phyloP scores from a whole-genome alignment of 35 echinoderm and acorn worm genomes.

The Apostichopus parvimensis region DNA sequence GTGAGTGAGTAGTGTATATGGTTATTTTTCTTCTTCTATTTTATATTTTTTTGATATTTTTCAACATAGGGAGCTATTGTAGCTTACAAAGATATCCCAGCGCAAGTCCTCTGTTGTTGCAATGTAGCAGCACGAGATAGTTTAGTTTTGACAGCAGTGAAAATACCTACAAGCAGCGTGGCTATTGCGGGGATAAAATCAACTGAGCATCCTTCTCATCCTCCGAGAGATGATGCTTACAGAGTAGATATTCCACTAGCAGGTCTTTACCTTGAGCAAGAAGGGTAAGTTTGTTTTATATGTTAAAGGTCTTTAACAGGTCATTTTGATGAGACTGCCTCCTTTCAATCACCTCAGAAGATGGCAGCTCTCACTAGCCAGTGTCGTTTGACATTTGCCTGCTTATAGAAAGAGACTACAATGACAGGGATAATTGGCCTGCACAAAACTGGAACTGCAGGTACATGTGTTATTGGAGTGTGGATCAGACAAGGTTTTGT shows the following conservation, averaged over 20 bases:
- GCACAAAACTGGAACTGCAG: too few relatives aligned
- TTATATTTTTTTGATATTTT: not conserved
- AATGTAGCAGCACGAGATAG: not conserved
- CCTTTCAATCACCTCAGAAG: too few relatives aligned
- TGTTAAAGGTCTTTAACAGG: too few relatives aligned
- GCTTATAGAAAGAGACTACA: too few relatives aligned
- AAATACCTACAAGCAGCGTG: not conserved
- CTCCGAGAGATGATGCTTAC: not conserved
- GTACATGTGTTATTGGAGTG: too few relatives aligned
- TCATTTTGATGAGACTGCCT: too few relatives aligned
- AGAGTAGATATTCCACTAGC: not conserved
- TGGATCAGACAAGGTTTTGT: too few relatives aligned
- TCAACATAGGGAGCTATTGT: conserved; percentile 6
- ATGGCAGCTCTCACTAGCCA: too few relatives aligned
- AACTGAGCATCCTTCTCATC: not conserved
- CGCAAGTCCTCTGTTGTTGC: not conserved
- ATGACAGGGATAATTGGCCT: too few relatives aligned
- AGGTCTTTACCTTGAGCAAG: not conserved
- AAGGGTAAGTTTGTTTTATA: not conserved
- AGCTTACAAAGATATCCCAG: not conserved
- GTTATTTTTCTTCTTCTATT: conserved; percentile 6
- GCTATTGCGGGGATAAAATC: conserved; percentile 1
- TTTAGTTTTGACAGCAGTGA: not conserved
- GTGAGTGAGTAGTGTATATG: conserved; percentile 5
- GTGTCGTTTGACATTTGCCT: too few relatives aligned